Evolutionary conservation across 2,888 invertebrate species (phyloP), one percentile per base, ranked within the genome.

Genomic region (Rhingia campestris): DNA sequence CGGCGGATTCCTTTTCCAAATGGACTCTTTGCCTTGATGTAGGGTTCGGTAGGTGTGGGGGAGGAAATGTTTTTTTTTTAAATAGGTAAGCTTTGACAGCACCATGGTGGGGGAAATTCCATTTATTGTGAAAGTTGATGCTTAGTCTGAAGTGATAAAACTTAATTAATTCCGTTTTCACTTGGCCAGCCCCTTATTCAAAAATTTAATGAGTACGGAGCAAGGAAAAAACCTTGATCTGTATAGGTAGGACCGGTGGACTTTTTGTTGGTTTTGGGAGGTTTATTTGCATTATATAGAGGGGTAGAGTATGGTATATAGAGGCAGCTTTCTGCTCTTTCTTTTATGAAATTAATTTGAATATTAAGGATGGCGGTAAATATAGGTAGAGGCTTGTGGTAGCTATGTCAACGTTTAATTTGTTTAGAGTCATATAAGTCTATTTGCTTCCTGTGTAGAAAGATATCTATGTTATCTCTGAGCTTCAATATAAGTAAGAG

Each of bases 111-210:
- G 67, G 56, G 47, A 64, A 53, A 58, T 49, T 73, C 10, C 30
- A 33, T 66, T 64, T 56, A 9, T 67, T 56, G 10, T 39, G 41
- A 6, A 59, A 70, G 70, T 77, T 53, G 58, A 53, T 66, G 51
- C 51, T 51, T 33, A 41, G 53, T 66, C 49, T 69, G 47, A 69
- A 69, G 69, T 84, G 74, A 79, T 84, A 74, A 84, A 79, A 74
- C 69, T 58, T 84, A 84, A 84, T 84, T 84, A 84, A 79, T 84
- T 84, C 82, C 4, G 49, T 47, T 74, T 66, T 69, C 64, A 64
- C 64, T 69, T 73, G 47, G 53, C 30, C 2, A 41, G 64, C 30
- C 43, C 43, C 43, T 30, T 7, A 4, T 41, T 33, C 22, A 35
- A 30, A 49, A 35, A 47, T 7, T 47, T 32, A 53, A 9, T 0